Evolutionary conservation across 2,797 vertebrate species (phyloP).

Genomic region (Gambelia wislizenii): DNA sequence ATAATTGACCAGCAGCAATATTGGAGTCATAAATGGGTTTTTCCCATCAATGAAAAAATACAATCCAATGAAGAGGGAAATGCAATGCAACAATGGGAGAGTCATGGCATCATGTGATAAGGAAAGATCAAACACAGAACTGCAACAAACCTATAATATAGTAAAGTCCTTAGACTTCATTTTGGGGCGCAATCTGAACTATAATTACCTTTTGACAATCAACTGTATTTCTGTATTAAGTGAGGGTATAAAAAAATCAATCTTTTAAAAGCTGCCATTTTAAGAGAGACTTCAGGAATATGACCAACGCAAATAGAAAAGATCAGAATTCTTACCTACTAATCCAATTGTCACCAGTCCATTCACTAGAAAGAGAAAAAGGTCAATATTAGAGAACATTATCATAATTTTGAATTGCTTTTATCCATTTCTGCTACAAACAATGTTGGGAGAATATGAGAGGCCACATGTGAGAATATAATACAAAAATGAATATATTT

Average conservation of each 20-base stretch:
- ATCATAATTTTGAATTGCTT: background rate
- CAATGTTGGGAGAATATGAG: background rate
- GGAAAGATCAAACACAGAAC: no score
- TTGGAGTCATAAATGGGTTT: no score
- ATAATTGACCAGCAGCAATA: no score
- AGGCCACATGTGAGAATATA: background rate
- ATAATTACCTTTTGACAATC: background rate
- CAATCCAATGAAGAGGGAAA: no score
- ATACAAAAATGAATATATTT: background rate
- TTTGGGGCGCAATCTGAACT: no score
- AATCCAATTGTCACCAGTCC: slow-evolving; percentile 69
- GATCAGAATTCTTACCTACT: slow-evolving; percentile 63
- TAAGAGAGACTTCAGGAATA: slow-evolving; percentile 16
- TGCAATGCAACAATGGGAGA: no score
- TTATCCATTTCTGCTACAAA: background rate
- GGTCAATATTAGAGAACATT: slow-evolving; percentile 5
- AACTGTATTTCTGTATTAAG: background rate
- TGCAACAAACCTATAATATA: no score
- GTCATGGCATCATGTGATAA: no score
- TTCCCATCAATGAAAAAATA: no score
- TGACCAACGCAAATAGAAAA: slow-evolving; percentile 41
- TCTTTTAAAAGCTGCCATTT: background rate
- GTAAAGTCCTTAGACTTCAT: no score
- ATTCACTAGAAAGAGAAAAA: slow-evolving; percentile 53
- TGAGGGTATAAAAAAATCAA: background rate